These are phyloP conservation scores for Pogona vitticeps DNA, from an alignment of 2,113 vertebrate genomes.

Conservation along the genomic window DNA sequence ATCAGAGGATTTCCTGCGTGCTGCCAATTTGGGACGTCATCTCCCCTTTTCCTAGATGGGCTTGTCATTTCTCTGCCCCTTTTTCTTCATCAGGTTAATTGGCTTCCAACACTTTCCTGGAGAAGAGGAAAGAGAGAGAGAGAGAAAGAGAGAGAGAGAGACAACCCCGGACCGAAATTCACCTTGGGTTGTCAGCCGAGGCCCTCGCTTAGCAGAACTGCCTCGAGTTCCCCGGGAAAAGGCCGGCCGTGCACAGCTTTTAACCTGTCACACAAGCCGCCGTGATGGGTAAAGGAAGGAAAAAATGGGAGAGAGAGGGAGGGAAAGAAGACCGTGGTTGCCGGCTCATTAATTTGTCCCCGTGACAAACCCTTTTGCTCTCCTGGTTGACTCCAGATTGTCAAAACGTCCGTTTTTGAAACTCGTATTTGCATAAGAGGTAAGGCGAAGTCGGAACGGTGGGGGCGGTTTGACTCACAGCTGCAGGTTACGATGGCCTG, in stretches of 20 bases:
- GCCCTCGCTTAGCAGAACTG: background rate
- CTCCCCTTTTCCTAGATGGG: background rate
- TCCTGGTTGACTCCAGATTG: background rate
- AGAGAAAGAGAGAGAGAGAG: too few species aligned
- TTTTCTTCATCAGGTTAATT: background rate
- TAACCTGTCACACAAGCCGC: constrained; percentile 2
- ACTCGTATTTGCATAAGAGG: too few species aligned
- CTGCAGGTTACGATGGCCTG: background rate
- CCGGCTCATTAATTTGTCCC: background rate
- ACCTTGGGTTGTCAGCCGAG: background rate
- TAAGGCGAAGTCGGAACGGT: too few species aligned
- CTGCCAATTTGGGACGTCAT: too few species aligned
- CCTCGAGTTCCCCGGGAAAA: background rate
- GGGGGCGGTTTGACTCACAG: rapidly evolving
- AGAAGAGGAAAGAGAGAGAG: too few species aligned
- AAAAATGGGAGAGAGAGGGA: too few species aligned
- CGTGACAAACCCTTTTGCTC: background rate
- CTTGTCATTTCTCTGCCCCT: background rate
- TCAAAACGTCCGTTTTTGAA: background rate
- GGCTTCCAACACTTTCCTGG: background rate
- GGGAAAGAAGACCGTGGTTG: background rate
- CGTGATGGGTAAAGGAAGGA: background rate
- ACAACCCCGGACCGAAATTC: background rate
- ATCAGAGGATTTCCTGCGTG: too few species aligned
- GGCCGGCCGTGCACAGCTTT: background rate